Percentiles rank a stretch among this genome's conserved stretches.
Evolutionary conservation across 2,797 vertebrate genomes (phyloP).

Genomic region (Naso thynnoides): DNA sequence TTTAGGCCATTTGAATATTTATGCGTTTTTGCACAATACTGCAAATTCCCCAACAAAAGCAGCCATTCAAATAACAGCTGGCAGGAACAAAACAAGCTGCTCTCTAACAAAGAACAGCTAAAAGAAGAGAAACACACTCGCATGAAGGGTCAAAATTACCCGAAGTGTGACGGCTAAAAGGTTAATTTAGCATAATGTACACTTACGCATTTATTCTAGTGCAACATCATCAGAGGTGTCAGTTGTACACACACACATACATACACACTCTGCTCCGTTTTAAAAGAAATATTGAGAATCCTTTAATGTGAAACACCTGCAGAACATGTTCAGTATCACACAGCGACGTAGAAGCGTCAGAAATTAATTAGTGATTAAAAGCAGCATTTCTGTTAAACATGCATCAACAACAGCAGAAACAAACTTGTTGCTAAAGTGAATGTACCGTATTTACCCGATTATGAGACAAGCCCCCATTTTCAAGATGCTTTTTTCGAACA

Average conservation of each 20-base stretch:
- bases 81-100: not conserved
- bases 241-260: too few species aligned
- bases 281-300: not conserved
- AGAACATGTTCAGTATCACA: not conserved
- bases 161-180: not conserved
- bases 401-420: too few species aligned
- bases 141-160: not conserved
- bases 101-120: not conserved
- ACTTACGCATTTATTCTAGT: too few species aligned
- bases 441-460: too few species aligned
- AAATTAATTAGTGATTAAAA: too few species aligned
- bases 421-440: too few species aligned
- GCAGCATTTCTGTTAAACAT: too few species aligned
- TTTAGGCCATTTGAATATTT: not conserved
- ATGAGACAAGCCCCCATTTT: too few species aligned
- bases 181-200: not conserved
- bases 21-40: not conserved
- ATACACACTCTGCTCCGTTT: too few species aligned
- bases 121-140: not conserved
- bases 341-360: too few species aligned
- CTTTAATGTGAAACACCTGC: not conserved
- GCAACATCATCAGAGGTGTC: not conserved
- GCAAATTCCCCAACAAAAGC: not conserved
- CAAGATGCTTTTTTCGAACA: too few species aligned
- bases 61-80: not conserved